Evolutionary conservation across 2,113 vertebrate genomes (phyloP).

Genomic region (Chloropsis hardwickii): DNA sequence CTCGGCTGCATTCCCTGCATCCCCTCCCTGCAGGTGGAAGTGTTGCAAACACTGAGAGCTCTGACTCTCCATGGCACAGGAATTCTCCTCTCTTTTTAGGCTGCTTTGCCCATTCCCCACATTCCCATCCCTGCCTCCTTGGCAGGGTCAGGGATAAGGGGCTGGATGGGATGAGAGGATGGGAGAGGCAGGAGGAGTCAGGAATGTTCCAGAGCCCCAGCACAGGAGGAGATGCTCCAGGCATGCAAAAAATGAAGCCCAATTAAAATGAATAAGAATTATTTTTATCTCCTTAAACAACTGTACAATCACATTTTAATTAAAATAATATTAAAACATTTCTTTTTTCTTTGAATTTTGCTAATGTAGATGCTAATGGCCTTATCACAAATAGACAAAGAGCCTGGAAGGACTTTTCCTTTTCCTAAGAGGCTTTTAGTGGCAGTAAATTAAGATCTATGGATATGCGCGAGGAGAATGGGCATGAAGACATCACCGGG

Average conservation of each 20-base stretch:
- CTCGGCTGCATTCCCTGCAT: background rate
- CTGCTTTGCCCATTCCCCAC: background rate
- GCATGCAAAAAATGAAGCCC: background rate
- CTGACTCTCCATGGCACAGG: background rate
- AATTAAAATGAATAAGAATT: slow-evolving; percentile 38
- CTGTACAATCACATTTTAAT: slow-evolving; percentile 25
- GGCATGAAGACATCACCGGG: background rate
- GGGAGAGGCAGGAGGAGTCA: background rate
- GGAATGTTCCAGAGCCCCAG: background rate
- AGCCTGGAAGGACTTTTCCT: background rate
- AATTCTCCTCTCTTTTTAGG: background rate
- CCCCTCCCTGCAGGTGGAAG: background rate
- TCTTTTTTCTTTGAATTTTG: background rate
- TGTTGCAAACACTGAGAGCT: background rate
- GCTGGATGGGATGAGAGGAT: background rate
- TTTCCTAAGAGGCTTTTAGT: slow-evolving; percentile 25
- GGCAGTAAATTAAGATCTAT: slow-evolving; percentile 14
- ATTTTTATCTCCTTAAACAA: slow-evolving; percentile 55
- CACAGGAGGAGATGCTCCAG: background rate
- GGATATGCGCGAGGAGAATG: background rate
- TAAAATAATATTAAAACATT: background rate
- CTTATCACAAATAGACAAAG: slow-evolving; percentile 16
- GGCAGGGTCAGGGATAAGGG: background rate
- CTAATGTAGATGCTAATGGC: background rate
- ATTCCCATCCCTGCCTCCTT: background rate